Evolutionary conservation across 2,113 vertebrate genomes (phyloP), one percentile per base, ranked within the genome.

Genomic region (Tetraodon nigroviridis): DNA sequence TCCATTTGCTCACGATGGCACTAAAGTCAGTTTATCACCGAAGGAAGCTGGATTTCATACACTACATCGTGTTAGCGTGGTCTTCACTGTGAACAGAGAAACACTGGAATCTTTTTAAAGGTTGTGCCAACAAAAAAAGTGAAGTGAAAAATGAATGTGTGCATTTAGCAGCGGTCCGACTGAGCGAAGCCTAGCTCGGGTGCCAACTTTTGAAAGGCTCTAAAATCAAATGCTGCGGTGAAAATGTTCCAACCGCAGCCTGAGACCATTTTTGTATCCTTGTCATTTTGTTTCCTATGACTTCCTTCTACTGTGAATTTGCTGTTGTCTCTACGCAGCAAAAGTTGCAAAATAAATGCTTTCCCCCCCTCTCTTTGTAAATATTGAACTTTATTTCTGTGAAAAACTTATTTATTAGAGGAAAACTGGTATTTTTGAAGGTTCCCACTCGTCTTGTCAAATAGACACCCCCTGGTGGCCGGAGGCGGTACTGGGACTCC

Each of bases 281-380:
- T 32, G 54, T 64, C 68, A 40, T 21, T 50, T 59, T 69, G 2
- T 58, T 49, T 7, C 32, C 55, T 41, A 78, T 79, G 58, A 59
- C 61, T 46, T 41, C 52, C 42, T 78, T 60, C 59, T 64, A 64
- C 75, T 82, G 77, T 84, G 77, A 84, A 59, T 73, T 49, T 63
- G 64, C 75, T 80, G 75, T 65, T 69, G 29, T 81, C 65, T 45
- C 55, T 50, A 61, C 19, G 50, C 65, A 40, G 32, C 41, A 15
- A 56, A 41, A 32, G 51, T 84, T 83, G 79, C 79, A 45, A 71
- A 90, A 90, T 90, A 90, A 90, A 91, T 78, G 66, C 57, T 75
- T 78, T 73, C 58, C 63, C 71, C 71, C 66, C 68, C 71, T 64
- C 68, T 68, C 73, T 86, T 86, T 88, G 67, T 86, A 83, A 71